Evolutionary conservation across 2,888 invertebrate genomes (phyloP).

Genomic region (Rapana venosa): DNA sequence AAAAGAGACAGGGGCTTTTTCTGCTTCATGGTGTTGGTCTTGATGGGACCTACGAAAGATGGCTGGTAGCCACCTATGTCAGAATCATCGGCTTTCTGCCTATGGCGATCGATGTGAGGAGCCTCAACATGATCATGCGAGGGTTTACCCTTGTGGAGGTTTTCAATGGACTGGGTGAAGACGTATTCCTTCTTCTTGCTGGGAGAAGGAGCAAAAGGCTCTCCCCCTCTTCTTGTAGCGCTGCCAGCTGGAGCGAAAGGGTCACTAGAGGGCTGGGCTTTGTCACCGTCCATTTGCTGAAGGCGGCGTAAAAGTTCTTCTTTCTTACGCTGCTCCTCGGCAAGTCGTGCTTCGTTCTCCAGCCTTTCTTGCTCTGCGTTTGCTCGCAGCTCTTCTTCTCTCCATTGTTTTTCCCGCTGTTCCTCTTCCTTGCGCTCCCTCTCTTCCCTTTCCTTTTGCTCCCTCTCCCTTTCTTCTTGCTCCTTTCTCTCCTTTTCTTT

Average conservation of each 20-base stretch:
- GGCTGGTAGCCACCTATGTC: conserved; percentile 70
- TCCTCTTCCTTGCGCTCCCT: conserved; percentile 37
- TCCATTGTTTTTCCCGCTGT: conserved; percentile 47
- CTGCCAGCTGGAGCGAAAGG: conserved; percentile 27
- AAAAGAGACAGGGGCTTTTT: conserved; percentile 56
- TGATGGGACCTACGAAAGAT: conserved; percentile 59
- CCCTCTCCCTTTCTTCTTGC: conserved; percentile 38
- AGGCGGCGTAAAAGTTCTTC: conserved; percentile 74
- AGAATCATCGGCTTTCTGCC: conserved; percentile 53
- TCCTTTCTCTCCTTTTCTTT: conserved; percentile 34
- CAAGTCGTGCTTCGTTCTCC: conserved; percentile 63
- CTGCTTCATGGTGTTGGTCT: conserved; percentile 28
- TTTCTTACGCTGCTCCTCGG: conserved; percentile 71
- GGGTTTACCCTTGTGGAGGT: conserved; percentile 75
- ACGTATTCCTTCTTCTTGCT: conserved; percentile 59
- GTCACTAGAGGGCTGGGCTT: not conserved
- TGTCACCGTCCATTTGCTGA: conserved; percentile 65
- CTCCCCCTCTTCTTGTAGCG: conserved; percentile 22
- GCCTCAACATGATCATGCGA: conserved; percentile 65
- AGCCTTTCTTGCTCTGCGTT: conserved; percentile 61
- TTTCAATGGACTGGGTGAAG: conserved; percentile 71
- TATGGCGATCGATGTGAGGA: conserved; percentile 60
- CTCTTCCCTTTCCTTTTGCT: conserved; percentile 45
- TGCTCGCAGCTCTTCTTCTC: conserved; percentile 58
- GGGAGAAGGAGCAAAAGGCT: not conserved